A percentile compares a stretch with the other conserved stretches of the same genome.
Conservation (phyloP, 2,113 vertebrate genomes). For the Mionectes macconnelli region DNA sequence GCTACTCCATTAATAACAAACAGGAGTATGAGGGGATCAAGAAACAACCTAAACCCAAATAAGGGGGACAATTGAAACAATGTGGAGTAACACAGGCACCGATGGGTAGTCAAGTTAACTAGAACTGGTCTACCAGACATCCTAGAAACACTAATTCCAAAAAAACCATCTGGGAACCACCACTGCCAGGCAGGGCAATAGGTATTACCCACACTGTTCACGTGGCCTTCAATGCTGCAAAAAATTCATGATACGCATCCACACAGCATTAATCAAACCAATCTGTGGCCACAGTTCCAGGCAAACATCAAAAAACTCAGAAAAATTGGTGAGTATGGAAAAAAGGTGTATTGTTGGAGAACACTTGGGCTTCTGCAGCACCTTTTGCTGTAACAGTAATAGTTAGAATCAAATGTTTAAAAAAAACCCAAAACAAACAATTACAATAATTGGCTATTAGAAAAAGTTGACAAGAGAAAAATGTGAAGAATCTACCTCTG, state of each 20-base stretch:
- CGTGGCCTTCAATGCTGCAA: not conserved
- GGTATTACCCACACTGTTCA: not conserved
- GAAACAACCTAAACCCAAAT: not conserved
- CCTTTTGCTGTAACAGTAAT: not conserved
- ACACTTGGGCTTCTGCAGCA: not conserved
- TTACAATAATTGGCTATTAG: not conserved
- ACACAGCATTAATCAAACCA: not conserved
- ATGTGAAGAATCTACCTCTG: not conserved
- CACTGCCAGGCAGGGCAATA: not conserved
- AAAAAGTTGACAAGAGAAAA: not conserved
- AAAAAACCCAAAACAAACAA: not conserved
- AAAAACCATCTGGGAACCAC: not conserved
- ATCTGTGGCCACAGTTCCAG: accelerated
- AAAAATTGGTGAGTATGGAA: accelerated
- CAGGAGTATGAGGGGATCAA: not conserved
- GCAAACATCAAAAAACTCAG: not conserved
- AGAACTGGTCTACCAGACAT: not conserved
- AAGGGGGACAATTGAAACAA: accelerated
- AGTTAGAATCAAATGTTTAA: not conserved
- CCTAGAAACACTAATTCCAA: not conserved
- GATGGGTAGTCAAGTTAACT: not conserved
- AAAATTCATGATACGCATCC: not conserved
- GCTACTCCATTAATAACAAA: not conserved
- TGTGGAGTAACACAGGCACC: accelerated
- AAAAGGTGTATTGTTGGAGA: not conserved